Conservation (phyloP, 2,797 vertebrate species). For the Acestrorhynchus altus region DNA sequence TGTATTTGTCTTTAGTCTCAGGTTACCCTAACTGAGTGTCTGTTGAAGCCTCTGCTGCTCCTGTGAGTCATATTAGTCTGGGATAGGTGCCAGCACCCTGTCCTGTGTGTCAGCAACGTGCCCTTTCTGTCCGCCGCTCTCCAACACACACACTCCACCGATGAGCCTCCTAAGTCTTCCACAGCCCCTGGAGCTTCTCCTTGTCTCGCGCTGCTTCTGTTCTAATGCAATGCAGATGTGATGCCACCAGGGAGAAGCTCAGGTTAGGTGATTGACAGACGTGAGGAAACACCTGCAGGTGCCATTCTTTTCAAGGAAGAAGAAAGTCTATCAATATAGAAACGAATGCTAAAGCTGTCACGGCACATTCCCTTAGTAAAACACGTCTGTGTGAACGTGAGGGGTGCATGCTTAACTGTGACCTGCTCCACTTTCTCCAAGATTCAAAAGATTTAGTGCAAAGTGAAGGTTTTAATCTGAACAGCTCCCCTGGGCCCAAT, state of each 20-base stretch:
- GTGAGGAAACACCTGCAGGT: slow-evolving; percentile 62
- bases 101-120: slow-evolving; percentile 68
- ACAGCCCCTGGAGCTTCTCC: slow-evolving; percentile 52
- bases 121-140: slow-evolving; percentile 62
- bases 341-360: not conserved
- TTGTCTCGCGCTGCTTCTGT: slow-evolving; percentile 69
- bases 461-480: slow-evolving; percentile 32
- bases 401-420: slow-evolving; percentile 26
- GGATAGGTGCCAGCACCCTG: slow-evolving; percentile 66
- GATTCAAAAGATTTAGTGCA: slow-evolving; percentile 14
- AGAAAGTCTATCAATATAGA: not conserved
- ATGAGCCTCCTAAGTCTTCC: slow-evolving; percentile 61
- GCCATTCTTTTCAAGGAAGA: slow-evolving; percentile 52
- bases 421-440: slow-evolving; percentile 30
- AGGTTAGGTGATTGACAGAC: slow-evolving; percentile 72
- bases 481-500: slow-evolving; percentile 1
- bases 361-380: slow-evolving; percentile 14
- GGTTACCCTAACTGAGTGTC: slow-evolving; percentile 39
- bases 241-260: slow-evolving; percentile 64
- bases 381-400: slow-evolving; percentile 20
- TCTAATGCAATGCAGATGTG: slow-evolving; percentile 63
- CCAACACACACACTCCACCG: slow-evolving; percentile 62
- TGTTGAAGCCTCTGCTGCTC: slow-evolving; percentile 58
- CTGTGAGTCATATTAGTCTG: slow-evolving; percentile 67
- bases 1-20: slow-evolving; percentile 54